These are phyloP conservation scores for Candidula unifasciata DNA, from an alignment of 2,888 invertebrate species.

Conservation along the genomic window DNA sequence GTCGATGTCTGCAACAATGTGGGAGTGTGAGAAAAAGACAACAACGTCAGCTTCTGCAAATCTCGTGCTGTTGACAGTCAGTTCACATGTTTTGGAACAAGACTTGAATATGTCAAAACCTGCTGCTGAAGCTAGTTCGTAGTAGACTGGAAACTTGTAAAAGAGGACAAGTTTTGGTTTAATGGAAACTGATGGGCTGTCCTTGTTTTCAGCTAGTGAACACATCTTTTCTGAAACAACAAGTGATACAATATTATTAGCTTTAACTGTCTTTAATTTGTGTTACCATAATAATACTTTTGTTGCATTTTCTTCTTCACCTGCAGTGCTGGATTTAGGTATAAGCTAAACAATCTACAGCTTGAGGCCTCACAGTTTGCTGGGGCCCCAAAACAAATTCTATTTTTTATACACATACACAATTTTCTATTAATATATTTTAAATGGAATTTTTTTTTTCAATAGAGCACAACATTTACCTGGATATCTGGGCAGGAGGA, in stretches of 20 bases:
- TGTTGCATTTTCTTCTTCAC: no score
- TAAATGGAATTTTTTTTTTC: no score
- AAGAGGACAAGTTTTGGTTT: constrained; percentile 42
- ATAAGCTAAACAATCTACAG: no score
- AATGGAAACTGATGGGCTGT: no score
- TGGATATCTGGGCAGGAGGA: no score
- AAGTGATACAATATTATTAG: neutral
- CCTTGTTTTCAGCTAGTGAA: neutral
- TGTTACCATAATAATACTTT: neutral
- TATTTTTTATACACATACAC: no score
- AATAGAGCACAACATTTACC: no score
- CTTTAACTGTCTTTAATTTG: neutral
- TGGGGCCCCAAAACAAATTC: no score
- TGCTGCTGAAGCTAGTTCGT: constrained; percentile 29
- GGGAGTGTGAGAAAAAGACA: constrained; percentile 42
- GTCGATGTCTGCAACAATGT: neutral
- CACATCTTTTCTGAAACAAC: neutral
- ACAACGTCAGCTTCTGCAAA: constrained; percentile 43
- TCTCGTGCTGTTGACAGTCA: constrained; percentile 23
- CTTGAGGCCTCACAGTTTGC: no score
- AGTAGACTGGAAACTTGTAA: constrained; percentile 50
- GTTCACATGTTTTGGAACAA: constrained; percentile 43
- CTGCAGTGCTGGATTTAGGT: no score
- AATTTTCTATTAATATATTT: no score
- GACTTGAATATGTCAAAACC: constrained; percentile 11